Conservation (phyloP, 2,113 vertebrate species). For the Stegastes partitus region DNA sequence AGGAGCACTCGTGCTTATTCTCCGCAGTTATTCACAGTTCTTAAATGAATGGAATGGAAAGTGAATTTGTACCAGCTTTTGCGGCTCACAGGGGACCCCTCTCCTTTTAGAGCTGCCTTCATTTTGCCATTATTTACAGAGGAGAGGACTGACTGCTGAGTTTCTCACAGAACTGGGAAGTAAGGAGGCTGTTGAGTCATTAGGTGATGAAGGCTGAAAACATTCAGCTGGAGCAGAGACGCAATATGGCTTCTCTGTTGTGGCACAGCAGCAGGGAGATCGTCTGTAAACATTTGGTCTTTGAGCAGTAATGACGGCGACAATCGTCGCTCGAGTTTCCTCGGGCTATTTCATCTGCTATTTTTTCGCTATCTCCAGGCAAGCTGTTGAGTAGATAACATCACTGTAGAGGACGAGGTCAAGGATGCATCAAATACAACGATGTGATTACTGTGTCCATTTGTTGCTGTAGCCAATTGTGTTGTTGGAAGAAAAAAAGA, state of each 20-base stretch:
- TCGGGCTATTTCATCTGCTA: no score
- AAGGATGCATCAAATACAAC: background rate
- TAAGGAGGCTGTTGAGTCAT: background rate
- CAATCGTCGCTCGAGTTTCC: no score
- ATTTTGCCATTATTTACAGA: slow-evolving; percentile 31
- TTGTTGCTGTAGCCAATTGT: background rate
- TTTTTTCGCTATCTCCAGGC: no score
- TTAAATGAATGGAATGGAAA: slow-evolving; percentile 21
- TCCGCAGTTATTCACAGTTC: slow-evolving; percentile 13
- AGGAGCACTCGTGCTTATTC: slow-evolving; percentile 5
- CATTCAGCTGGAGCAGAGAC: background rate
- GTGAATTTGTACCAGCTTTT: slow-evolving; percentile 20
- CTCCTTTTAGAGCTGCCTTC: slow-evolving; percentile 7
- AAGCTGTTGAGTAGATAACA: no score
- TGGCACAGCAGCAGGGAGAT: background rate
- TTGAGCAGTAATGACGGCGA: no score
- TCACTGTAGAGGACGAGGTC: background rate
- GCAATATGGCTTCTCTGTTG: background rate
- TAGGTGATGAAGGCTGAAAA: background rate
- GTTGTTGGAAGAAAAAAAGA: background rate
- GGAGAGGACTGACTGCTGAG: slow-evolving; percentile 3
- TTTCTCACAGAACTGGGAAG: slow-evolving; percentile 1
- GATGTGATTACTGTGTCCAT: background rate
- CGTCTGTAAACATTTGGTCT: no score
- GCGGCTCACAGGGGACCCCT: slow-evolving; percentile 17